Conservation (phyloP, 2,113 vertebrate species). For the Cyprinodon brontotheroides region DNA sequence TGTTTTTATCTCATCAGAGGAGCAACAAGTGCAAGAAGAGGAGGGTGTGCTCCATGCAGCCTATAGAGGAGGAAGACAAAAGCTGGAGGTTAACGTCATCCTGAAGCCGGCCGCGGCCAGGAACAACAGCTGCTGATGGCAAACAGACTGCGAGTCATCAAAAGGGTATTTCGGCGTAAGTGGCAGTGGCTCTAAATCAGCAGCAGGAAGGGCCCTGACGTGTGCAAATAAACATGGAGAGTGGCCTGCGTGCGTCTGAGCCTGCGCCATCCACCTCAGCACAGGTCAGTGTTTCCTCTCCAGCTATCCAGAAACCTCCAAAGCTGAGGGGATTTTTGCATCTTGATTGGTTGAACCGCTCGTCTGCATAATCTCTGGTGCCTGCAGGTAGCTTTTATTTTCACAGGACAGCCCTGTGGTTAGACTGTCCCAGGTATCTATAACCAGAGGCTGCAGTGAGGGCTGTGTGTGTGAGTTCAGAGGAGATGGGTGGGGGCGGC, state of each 20-base stretch:
- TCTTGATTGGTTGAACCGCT: conserved; percentile 1
- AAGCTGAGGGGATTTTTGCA: conserved; percentile 26
- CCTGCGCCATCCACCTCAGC: conserved; percentile 29
- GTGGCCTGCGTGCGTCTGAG: conserved; percentile 51
- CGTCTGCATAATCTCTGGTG: conserved; percentile 48
- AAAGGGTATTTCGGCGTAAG: conserved; percentile 67
- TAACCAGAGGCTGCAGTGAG: conserved; percentile 63
- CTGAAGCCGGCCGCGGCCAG: conserved; percentile 38
- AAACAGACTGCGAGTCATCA: conserved; percentile 73
- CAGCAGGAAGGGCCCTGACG: conserved; percentile 71
- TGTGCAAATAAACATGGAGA: conserved; percentile 75
- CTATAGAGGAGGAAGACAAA: conserved; percentile 46
- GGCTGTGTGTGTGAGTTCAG: conserved; percentile 45
- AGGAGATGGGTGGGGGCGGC: conserved; percentile 2
- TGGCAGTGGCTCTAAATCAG: conserved; percentile 78
- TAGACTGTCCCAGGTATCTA: conserved; percentile 72
- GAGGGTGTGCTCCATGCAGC: conserved; percentile 16
- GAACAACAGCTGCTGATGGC: conserved; percentile 73
- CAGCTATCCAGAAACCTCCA: conserved; percentile 35
- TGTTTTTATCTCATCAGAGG: conserved; percentile 35
- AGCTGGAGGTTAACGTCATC: conserved; percentile 55
- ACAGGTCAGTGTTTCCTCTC: conserved; percentile 56
- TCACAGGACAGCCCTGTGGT: conserved; percentile 52
- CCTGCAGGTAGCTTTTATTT: conserved; percentile 57
- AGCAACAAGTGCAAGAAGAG: conserved; percentile 53